A percentile compares a stretch with the other conserved stretches of the same genome.
Conservation (phyloP, 2,797 vertebrate genomes). For the Scolopax bukidnonensis region DNA sequence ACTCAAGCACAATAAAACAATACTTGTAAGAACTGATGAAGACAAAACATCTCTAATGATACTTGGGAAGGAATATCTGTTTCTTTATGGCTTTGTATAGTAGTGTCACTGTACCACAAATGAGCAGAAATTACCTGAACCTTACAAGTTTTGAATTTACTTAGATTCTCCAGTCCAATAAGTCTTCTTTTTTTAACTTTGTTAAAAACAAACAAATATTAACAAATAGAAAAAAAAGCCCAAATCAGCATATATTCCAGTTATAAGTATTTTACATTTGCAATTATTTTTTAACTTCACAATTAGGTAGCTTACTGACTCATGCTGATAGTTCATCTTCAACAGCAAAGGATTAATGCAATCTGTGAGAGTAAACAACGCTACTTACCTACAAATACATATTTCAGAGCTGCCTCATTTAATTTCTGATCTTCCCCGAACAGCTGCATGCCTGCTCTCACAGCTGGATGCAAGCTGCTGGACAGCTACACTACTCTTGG, state of each 20-base stretch:
- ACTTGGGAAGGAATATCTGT: background rate
- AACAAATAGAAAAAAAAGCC: background rate
- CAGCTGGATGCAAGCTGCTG: conserved; percentile 48
- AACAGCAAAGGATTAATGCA: background rate
- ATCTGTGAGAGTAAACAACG: background rate
- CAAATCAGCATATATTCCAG: background rate
- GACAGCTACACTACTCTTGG: background rate
- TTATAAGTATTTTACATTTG: background rate
- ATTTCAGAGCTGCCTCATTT: conserved; percentile 13
- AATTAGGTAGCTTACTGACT: background rate
- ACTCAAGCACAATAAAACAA: background rate
- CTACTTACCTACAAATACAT: background rate
- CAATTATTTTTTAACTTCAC: background rate
- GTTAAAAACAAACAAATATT: background rate
- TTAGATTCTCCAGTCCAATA: background rate
- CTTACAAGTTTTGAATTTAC: background rate
- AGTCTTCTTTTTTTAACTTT: background rate
- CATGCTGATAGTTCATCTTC: background rate
- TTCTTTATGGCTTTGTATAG: background rate
- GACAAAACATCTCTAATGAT: background rate
- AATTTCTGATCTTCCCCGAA: background rate
- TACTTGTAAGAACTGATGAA: background rate
- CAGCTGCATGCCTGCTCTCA: background rate
- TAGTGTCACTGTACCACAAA: background rate
- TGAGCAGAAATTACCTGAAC: background rate